A percentile compares a stretch with the other conserved stretches of the same genome.
Conservation (phyloP, 2,888 invertebrate genomes). For the Drosophila neutralis region DNA sequence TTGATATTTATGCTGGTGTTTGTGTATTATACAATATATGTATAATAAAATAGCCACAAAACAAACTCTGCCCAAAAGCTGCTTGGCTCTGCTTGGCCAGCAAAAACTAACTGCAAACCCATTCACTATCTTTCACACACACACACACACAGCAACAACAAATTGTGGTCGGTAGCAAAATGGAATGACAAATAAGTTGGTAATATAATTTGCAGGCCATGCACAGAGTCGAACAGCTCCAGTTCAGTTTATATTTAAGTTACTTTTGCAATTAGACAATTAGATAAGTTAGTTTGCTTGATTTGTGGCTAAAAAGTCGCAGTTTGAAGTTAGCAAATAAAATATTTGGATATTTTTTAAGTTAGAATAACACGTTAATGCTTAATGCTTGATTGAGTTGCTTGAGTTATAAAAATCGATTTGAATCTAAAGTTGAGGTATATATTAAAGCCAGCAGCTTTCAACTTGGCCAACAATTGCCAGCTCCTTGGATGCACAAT, state of each 20-base stretch:
- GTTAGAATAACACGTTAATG: neutral
- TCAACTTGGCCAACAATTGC: neutral
- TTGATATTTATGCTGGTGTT: constrained; percentile 63
- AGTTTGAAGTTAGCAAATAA: neutral
- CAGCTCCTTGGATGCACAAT: neutral
- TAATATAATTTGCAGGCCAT: constrained; percentile 48
- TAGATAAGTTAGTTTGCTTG: constrained; percentile 2
- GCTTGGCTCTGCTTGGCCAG: constrained; percentile 42
- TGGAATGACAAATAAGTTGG: constrained; percentile 56
- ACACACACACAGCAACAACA: constrained; percentile 25
- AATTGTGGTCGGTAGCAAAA: constrained; percentile 30
- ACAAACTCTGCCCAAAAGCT: constrained; percentile 70
- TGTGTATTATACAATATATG: constrained; percentile 62
- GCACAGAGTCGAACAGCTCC: constrained; percentile 17
- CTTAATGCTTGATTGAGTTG: neutral
- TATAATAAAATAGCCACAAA: constrained; percentile 72
- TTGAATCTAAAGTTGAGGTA: neutral
- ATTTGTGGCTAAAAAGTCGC: neutral
- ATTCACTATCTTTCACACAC: constrained; percentile 28
- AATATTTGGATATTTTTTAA: neutral
- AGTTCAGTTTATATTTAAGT: constrained; percentile 13
- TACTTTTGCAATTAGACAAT: constrained; percentile 21
- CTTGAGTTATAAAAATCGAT: neutral
- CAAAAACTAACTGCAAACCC: constrained; percentile 61
- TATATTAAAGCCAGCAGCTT: neutral